Evolutionary conservation across 2,113 vertebrate genomes (phyloP).

Genomic region (Corythaeola cristata): DNA sequence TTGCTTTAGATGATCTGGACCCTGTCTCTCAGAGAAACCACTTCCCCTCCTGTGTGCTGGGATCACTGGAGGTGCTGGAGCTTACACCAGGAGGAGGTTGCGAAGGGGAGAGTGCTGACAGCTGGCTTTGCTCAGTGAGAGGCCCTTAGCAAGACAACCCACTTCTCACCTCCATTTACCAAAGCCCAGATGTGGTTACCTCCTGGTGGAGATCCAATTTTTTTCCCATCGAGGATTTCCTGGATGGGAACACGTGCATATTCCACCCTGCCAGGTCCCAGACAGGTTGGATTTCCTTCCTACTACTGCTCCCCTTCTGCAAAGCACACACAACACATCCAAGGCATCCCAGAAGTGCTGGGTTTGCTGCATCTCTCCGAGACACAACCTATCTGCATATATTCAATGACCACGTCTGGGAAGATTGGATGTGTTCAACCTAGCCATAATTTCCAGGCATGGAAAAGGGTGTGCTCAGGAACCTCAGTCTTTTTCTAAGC

Average conservation of each 20-base stretch:
- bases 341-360: background rate
- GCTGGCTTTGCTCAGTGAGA: slow-evolving; percentile 13
- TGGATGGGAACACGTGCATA: rapidly evolving
- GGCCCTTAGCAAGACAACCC: background rate
- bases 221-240: background rate
- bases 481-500: background rate
- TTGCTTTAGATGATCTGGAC: background rate
- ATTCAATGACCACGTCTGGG: background rate
- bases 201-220: background rate
- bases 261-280: background rate
- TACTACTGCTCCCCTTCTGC: background rate
- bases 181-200: background rate
- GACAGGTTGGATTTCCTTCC: background rate
- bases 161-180: slow-evolving; percentile 10
- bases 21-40: background rate
- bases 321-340: background rate
- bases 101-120: slow-evolving; percentile 10
- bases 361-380: background rate
- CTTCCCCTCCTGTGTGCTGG: background rate
- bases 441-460: background rate
- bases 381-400: background rate
- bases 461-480: background rate
- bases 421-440: background rate
- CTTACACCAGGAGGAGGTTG: background rate
- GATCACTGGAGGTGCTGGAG: background rate